These are phyloP conservation scores for Nephila pilipes DNA, from an alignment of 1,140 invertebrate species.

Conservation along the genomic window DNA sequence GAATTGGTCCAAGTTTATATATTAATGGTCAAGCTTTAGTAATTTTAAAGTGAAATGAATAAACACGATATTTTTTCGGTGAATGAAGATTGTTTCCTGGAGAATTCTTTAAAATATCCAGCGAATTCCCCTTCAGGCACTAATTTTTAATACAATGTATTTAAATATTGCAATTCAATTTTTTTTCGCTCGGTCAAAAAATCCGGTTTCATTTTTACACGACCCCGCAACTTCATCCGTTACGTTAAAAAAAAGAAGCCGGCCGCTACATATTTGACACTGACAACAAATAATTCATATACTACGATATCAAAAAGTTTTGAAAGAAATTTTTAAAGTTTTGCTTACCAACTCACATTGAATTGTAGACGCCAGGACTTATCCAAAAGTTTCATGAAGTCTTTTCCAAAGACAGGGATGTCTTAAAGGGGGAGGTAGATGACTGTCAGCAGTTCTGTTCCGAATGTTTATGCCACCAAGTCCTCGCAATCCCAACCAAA, in stretches of 20 bases:
- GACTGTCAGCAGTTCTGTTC: neutral
- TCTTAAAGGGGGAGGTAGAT: neutral
- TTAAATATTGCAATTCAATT: too few species aligned
- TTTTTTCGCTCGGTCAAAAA: too few species aligned
- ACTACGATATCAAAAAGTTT: neutral
- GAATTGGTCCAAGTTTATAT: too few species aligned
- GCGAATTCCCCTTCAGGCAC: too few species aligned
- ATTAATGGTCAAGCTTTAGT: too few species aligned
- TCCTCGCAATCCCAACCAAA: neutral
- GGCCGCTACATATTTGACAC: neutral
- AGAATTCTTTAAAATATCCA: too few species aligned
- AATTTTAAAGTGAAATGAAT: too few species aligned
- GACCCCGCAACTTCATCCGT: too few species aligned
- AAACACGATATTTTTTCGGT: too few species aligned
- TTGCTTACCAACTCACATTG: constrained; percentile 14
- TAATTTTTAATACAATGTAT: too few species aligned
- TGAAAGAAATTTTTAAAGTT: neutral
- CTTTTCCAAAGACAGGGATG: neutral
- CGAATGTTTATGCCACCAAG: neutral
- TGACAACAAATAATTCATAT: constrained; percentile 1
- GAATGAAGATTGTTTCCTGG: too few species aligned
- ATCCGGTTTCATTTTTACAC: too few species aligned
- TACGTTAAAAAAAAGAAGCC: neutral
- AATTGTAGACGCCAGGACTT: neutral
- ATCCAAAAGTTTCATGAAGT: constrained; percentile 20